phyloP scores from a whole-genome alignment of 2,113 vertebrate genomes.

The Theristicus caerulescens region DNA sequence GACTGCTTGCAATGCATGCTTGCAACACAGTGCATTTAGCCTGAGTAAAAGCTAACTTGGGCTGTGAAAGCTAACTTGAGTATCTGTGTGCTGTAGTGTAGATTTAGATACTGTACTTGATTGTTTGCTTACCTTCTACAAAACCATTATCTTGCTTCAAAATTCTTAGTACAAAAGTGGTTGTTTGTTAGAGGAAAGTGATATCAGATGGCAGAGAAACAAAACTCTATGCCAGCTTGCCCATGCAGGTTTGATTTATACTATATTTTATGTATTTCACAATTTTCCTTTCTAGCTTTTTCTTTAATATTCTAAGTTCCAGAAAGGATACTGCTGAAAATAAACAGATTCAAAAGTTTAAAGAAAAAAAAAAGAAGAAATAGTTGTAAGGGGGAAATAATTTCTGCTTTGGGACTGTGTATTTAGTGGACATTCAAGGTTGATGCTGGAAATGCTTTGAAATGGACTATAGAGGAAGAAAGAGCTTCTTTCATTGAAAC shows the following conservation, averaged over 20 bases:
- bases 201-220: background rate
- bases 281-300: background rate
- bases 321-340: background rate
- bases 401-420: background rate
- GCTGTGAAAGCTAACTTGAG: background rate
- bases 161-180: background rate
- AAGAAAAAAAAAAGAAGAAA: background rate
- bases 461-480: background rate
- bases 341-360: background rate
- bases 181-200: background rate
- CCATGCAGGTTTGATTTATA: background rate
- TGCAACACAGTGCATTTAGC: background rate
- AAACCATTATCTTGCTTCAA: background rate
- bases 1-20: background rate
- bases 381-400: background rate
- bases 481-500: background rate
- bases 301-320: background rate
- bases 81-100: background rate
- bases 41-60: background rate
- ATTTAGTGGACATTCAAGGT: background rate
- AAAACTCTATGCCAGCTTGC: background rate
- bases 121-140: background rate
- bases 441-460: background rate
- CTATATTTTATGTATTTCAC: background rate
- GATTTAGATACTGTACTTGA: background rate